A percentile compares a stretch with the other conserved stretches of the same genome.
Evolutionary conservation across 2,888 invertebrate genomes (phyloP).

Genomic region (Caenorhabditis sulstoni): DNA sequence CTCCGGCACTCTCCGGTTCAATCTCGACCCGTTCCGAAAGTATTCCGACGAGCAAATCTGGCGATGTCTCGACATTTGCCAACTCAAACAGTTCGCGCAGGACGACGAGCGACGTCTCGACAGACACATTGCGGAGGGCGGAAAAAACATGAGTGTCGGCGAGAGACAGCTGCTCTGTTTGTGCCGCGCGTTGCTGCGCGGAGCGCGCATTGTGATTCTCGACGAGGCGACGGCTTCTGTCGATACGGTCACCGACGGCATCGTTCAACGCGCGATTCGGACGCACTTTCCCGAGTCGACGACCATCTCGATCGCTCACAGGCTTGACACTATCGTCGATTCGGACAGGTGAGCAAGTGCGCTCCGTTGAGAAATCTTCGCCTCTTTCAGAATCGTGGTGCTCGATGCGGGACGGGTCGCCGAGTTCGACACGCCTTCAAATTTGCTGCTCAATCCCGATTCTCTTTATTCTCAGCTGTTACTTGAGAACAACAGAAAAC

Average conservation of each 20-base stretch:
- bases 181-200: conserved; percentile 82
- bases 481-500: conserved; percentile 74
- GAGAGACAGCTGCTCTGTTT: conserved; percentile 83
- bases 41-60: conserved; percentile 90
- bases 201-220: conserved; percentile 83
- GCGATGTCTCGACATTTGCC: conserved; percentile 91
- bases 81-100: conserved; percentile 90
- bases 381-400: conserved; percentile 81
- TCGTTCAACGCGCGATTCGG: conserved; percentile 84
- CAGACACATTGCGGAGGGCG: conserved; percentile 91
- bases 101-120: conserved; percentile 86
- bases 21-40: conserved; percentile 91
- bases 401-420: conserved; percentile 81
- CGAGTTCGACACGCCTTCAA: conserved; percentile 81
- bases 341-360: conserved; percentile 83
- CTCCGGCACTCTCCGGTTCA: conserved; percentile 89
- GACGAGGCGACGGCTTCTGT: conserved; percentile 83
- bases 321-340: conserved; percentile 93
- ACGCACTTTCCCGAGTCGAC: conserved; percentile 88
- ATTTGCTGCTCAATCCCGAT: conserved; percentile 79
- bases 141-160: conserved; percentile 87
- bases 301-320: conserved; percentile 85
- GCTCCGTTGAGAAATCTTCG: conserved; percentile 9
- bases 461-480: conserved; percentile 81
- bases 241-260: conserved; percentile 74